These are phyloP conservation scores for Manis javanica DNA, from an alignment of 2,797 vertebrate genomes.

Conservation along the genomic window DNA sequence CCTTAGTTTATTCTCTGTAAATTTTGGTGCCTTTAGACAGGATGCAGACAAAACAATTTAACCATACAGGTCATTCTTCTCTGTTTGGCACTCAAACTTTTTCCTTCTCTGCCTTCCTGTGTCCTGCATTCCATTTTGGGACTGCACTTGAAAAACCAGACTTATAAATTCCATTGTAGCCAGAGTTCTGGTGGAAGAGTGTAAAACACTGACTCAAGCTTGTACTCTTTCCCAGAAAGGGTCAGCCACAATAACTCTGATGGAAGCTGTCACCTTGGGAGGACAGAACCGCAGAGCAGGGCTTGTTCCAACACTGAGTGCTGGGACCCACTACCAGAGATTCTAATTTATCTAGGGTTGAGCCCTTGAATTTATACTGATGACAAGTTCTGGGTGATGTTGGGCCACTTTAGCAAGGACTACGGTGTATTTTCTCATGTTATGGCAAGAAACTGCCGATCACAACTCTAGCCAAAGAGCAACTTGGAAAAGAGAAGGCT, in stretches of 20 bases:
- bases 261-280: not conserved
- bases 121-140: slow-evolving; percentile 66
- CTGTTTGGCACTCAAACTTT: slow-evolving; percentile 28
- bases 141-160: slow-evolving; percentile 60
- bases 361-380: not conserved
- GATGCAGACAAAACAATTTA: slow-evolving; percentile 77
- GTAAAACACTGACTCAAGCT: not conserved
- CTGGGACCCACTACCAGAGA: not conserved
- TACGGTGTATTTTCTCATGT: not conserved
- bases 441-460: not conserved
- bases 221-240: slow-evolving; percentile 21
- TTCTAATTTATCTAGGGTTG: not conserved
- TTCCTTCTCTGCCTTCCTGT: slow-evolving; percentile 42
- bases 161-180: slow-evolving; percentile 62
- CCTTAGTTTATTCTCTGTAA: slow-evolving; percentile 81
- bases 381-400: not conserved
- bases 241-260: not conserved
- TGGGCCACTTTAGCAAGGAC: not conserved
- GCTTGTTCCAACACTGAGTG: not conserved
- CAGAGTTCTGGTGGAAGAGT: slow-evolving; percentile 32
- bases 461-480: not conserved
- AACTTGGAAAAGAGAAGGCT: not conserved
- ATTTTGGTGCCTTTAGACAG: slow-evolving; percentile 76
- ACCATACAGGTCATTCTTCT: slow-evolving; percentile 65
- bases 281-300: not conserved